Evolutionary conservation across 2,888 invertebrate genomes (phyloP).

Genomic region (Crossocerus cetratus): DNA sequence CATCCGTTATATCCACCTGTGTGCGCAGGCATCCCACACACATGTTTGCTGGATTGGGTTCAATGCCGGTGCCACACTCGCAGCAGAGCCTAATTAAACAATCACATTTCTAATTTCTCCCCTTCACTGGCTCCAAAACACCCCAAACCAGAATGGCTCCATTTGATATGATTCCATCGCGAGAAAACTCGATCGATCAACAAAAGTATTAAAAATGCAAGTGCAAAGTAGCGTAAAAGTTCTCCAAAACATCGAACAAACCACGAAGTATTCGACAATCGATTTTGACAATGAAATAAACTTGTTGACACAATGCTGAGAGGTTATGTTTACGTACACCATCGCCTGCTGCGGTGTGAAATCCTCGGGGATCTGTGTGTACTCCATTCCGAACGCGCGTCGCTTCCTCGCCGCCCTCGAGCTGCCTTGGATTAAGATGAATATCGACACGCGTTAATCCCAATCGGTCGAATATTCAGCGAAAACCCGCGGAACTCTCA

Average conservation of each 20-base stretch:
- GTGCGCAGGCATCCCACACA: conserved; percentile 95
- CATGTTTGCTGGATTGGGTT: conserved; percentile 98
- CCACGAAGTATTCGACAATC: not conserved
- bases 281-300: not conserved
- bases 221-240: too few relatives aligned
- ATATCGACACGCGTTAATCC: not conserved
- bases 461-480: not conserved
- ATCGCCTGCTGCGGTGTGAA: conserved; percentile 13
- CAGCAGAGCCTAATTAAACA: conserved; percentile 84
- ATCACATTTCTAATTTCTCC: not conserved
- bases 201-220: too few relatives aligned
- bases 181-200: too few relatives aligned
- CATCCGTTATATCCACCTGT: conserved; percentile 96
- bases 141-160: not conserved
- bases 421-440: not conserved
- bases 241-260: too few relatives aligned
- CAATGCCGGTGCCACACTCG: conserved; percentile 93
- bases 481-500: not conserved
- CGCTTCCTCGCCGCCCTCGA: not conserved
- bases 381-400: not conserved
- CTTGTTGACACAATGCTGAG: not conserved
- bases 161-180: not conserved
- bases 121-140: not conserved
- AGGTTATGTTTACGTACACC: conserved; percentile 35
- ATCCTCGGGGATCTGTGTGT: not conserved